phyloP scores from a whole-genome alignment of 1,140 invertebrate genomes.

The Aphelinus certus region DNA sequence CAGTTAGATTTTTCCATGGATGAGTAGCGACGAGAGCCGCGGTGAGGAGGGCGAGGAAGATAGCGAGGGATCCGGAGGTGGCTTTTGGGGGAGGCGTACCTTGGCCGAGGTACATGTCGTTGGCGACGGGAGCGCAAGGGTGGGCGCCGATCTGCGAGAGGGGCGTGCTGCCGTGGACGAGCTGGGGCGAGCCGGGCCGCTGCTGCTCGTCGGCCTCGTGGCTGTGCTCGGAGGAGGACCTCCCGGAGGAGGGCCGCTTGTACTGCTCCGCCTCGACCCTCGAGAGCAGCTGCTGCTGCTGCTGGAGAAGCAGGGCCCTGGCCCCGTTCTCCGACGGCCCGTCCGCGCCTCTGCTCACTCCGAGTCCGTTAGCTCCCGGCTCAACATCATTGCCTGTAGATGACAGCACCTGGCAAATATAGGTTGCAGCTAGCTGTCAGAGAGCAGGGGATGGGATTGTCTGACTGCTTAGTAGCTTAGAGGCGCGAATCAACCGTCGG shows the following conservation, averaged over 20 bases:
- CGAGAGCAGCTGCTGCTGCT: constrained; percentile 12
- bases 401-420: constrained; percentile 71
- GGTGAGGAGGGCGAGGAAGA: too few relatives aligned
- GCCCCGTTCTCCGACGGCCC: constrained; percentile 29
- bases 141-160: constrained; percentile 85
- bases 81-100: constrained; percentile 52
- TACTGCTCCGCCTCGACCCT: constrained; percentile 16
- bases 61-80: too few relatives aligned
- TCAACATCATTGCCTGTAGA: constrained; percentile 70
- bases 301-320: neutral
- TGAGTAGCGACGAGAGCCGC: too few relatives aligned
- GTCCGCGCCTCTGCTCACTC: constrained; percentile 60
- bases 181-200: constrained; percentile 61
- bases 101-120: constrained; percentile 66
- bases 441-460: constrained; percentile 63
- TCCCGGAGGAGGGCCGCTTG: constrained; percentile 62
- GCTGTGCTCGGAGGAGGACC: constrained; percentile 55
- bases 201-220: constrained; percentile 46
- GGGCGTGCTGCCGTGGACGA: constrained; percentile 83
- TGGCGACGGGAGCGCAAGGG: constrained; percentile 60
- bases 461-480: constrained; percentile 39
- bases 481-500: constrained; percentile 13
- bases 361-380: constrained; percentile 68
- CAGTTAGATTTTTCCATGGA: too few relatives aligned
- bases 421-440: constrained; percentile 68